These are phyloP conservation scores for Listronotus bonariensis DNA, from an alignment of 1,140 invertebrate species.

Conservation along the genomic window DNA sequence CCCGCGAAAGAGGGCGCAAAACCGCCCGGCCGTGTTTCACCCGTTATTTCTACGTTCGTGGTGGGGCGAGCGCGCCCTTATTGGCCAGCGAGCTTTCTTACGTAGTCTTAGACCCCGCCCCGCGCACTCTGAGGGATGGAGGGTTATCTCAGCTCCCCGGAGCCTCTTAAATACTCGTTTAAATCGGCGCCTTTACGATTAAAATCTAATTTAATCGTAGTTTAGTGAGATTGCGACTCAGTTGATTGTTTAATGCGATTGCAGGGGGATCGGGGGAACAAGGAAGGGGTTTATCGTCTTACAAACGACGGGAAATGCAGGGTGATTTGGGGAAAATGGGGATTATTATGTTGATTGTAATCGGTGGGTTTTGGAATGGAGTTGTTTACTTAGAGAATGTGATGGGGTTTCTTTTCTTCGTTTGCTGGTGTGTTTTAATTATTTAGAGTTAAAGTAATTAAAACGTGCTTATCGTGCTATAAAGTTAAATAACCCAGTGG, in stretches of 20 bases:
- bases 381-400: no score
- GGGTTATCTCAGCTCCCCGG: background rate
- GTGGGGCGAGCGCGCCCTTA: constrained; percentile 23
- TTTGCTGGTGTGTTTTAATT: background rate
- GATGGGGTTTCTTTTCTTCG: background rate
- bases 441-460: no score
- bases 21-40: constrained; percentile 12
- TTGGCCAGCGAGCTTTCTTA: constrained; percentile 42
- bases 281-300: no score
- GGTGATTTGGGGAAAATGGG: no score
- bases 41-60: constrained; percentile 20
- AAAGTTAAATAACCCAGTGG: no score
- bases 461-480: no score
- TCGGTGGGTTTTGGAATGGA: no score
- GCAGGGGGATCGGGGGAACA: no score
- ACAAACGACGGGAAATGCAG: no score
- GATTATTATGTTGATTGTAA: no score
- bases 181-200: constrained; percentile 42
- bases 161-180: constrained; percentile 43
- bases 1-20: constrained; percentile 12
- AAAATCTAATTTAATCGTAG: constrained; percentile 44
- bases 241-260: constrained; percentile 43
- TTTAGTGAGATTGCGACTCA: constrained; percentile 43
- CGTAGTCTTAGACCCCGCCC: constrained; percentile 44
- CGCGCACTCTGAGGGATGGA: constrained; percentile 11